Evolutionary conservation across 2,113 vertebrate genomes (phyloP).

Genomic region (Megaptera novaeangliae): DNA sequence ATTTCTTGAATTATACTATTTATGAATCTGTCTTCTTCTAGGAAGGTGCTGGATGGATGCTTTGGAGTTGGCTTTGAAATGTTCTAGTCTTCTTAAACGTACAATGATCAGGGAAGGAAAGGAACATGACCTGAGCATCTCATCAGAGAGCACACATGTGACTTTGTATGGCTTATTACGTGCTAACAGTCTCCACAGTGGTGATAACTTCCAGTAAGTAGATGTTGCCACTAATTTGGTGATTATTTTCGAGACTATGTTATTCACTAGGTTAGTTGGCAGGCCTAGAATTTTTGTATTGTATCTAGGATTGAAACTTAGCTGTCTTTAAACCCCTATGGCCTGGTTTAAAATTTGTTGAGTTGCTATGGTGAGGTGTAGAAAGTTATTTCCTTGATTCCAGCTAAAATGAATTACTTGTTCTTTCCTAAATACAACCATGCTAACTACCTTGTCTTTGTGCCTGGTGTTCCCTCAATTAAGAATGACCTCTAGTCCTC

Average conservation of each 20-base stretch:
- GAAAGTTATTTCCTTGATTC: conserved; percentile 15
- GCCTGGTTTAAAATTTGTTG: neutral
- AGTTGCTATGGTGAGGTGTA: neutral
- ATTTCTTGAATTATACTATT: neutral
- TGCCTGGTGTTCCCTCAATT: neutral
- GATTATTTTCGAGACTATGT: neutral
- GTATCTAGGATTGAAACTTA: neutral
- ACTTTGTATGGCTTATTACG: conserved; percentile 95
- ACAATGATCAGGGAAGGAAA: conserved; percentile 99
- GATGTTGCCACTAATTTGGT: neutral
- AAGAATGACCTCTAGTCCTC: neutral
- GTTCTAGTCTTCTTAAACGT: conserved; percentile 95
- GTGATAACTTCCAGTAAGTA: conserved; percentile 92
- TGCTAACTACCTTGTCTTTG: neutral
- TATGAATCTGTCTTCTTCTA: conserved; percentile 70
- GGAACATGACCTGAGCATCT: conserved; percentile 89
- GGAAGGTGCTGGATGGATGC: conserved; percentile 99
- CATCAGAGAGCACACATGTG: conserved; percentile 89
- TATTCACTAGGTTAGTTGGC: neutral
- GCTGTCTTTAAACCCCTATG: neutral
- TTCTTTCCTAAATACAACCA: neutral
- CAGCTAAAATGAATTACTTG: neutral
- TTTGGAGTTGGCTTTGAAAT: conserved; percentile 96
- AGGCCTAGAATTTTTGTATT: neutral
- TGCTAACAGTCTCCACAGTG: conserved; percentile 92